These are phyloP conservation scores for Callinectes sapidus DNA, from an alignment of 2,888 invertebrate species.

Conservation along the genomic window DNA sequence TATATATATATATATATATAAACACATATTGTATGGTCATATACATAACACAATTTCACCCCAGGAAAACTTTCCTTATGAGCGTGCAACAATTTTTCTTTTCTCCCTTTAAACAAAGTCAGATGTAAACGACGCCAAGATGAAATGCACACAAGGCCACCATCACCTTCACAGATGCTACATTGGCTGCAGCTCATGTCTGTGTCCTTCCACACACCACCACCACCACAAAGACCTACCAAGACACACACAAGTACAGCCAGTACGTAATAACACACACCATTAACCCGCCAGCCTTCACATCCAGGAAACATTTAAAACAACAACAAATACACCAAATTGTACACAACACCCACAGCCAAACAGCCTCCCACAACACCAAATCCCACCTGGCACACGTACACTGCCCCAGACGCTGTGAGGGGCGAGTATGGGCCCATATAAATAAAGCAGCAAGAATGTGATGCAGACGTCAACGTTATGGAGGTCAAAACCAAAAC, in stretches of 20 bases:
- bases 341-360: not conserved
- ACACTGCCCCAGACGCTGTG: not conserved
- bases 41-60: too few species aligned
- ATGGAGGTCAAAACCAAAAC: constrained; percentile 64
- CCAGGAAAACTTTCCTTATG: too few species aligned
- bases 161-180: too few species aligned
- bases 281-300: not conserved
- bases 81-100: too few species aligned
- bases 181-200: too few species aligned
- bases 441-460: not conserved
- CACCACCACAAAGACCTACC: not conserved
- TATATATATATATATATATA: too few species aligned
- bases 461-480: constrained; percentile 40
- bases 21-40: too few species aligned
- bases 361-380: not conserved
- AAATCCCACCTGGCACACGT: not conserved
- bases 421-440: not conserved
- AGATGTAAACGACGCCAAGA: too few species aligned
- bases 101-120: too few species aligned
- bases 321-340: not conserved
- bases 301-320: not conserved
- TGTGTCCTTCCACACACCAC: too few species aligned
- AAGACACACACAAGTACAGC: not conserved
- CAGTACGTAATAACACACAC: not conserved
- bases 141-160: too few species aligned